These are phyloP conservation scores for Phaethornis superciliosus DNA, from an alignment of 2,113 vertebrate genomes.

Conservation along the genomic window DNA sequence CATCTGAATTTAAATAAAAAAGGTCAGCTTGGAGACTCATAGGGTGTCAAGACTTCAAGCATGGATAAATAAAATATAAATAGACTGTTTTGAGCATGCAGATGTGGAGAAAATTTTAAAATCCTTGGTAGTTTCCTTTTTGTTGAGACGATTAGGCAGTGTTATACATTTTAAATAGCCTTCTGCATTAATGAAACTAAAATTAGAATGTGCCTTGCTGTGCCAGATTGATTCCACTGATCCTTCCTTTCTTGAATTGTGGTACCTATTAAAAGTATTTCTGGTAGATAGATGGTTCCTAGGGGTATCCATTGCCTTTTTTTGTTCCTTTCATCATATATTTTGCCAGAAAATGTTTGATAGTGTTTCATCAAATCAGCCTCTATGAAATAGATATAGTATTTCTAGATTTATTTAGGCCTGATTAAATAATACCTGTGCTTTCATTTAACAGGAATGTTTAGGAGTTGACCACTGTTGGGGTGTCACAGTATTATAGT, in stretches of 20 bases:
- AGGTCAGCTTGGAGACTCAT: not conserved
- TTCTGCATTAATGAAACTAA: constrained; percentile 9
- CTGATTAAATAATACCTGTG: not conserved
- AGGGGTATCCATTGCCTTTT: not conserved
- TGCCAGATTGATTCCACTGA: not conserved
- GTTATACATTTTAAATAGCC: not conserved
- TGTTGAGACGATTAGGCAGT: not conserved
- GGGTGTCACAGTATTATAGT: not conserved
- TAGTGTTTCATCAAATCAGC: not conserved
- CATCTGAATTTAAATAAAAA: not conserved
- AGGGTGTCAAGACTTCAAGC: not conserved
- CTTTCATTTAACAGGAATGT: not conserved
- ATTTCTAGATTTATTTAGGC: not conserved
- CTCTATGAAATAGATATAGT: not conserved
- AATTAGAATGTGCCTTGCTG: not conserved
- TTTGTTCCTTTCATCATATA: not conserved
- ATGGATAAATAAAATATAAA: not conserved
- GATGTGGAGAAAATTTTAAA: not conserved
- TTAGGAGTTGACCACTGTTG: not conserved
- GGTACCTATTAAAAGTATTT: constrained; percentile 10
- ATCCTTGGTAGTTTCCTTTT: constrained; percentile 18
- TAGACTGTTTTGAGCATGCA: not conserved
- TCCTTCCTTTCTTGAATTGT: not conserved
- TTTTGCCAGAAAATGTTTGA: not conserved
- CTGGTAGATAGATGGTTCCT: not conserved